phyloP scores from a whole-genome alignment of 2,113 vertebrate species.

The Sceloporus tristichus region DNA sequence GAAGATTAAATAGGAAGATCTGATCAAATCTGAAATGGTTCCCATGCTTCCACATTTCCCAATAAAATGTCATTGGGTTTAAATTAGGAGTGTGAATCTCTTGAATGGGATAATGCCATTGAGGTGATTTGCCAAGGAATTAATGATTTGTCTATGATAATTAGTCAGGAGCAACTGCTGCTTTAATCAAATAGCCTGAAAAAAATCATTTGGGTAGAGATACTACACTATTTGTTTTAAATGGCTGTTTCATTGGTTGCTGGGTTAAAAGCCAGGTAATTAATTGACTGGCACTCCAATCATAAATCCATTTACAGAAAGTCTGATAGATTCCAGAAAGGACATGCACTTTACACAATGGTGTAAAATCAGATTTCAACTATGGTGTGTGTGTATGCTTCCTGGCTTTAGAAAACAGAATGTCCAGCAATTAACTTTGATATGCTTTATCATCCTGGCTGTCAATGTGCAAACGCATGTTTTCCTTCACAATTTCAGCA shows the following conservation, averaged over 20 bases:
- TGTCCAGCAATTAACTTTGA: not conserved
- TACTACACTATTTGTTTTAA: slow-evolving; percentile 9
- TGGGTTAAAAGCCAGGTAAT: slow-evolving; percentile 23
- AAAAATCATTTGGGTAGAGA: slow-evolving; percentile 13
- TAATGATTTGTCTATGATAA: slow-evolving; percentile 21
- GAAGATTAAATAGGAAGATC: not conserved
- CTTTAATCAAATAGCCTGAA: slow-evolving; percentile 24
- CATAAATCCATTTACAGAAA: slow-evolving; percentile 11
- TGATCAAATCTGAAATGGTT: not conserved
- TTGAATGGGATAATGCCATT: slow-evolving; percentile 10
- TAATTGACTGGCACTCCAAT: slow-evolving; percentile 2
- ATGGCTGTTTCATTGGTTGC: slow-evolving; percentile 4
- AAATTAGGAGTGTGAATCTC: not conserved
- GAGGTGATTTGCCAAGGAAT: slow-evolving; percentile 25
- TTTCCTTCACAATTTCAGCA: not conserved
- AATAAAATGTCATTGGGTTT: slow-evolving; percentile 12
- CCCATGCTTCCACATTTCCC: not conserved
- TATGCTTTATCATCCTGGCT: not conserved
- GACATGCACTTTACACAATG: not conserved
- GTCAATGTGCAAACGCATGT: not conserved
- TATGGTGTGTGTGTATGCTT: not conserved
- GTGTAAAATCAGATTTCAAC: not conserved
- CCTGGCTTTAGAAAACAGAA: not conserved
- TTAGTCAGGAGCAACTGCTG: slow-evolving; percentile 1
- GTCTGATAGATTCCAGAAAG: not conserved